A percentile compares a stretch with the other conserved stretches of the same genome.
phyloP scores from a whole-genome alignment of 1,140 invertebrate genomes.

The Hylaeus anthracinus region DNA sequence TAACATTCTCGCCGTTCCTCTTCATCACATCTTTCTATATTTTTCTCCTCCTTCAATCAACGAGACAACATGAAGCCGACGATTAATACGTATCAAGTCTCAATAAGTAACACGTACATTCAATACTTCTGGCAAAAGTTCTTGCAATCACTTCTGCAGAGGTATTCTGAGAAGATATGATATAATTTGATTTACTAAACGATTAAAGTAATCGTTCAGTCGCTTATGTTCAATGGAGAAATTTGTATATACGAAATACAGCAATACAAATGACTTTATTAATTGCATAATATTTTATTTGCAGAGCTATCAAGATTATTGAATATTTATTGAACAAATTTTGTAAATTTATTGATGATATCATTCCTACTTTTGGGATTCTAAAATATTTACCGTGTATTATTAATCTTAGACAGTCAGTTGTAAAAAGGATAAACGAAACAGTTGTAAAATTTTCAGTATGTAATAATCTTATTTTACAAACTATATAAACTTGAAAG shows the following conservation, averaged over 20 bases:
- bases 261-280: neutral
- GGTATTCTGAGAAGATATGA: slow-evolving; percentile 1
- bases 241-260: neutral
- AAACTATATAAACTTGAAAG: neutral
- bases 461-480: too few species aligned
- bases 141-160: too few species aligned
- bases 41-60: slow-evolving; percentile 2
- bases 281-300: neutral
- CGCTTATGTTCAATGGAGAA: neutral
- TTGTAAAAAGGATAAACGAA: neutral
- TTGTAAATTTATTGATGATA: too few species aligned
- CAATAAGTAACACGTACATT: neutral
- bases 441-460: too few species aligned
- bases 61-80: neutral
- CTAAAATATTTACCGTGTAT: too few species aligned
- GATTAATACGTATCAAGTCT: slow-evolving; percentile 14
- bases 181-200: neutral
- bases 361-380: neutral
- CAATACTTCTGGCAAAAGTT: neutral
- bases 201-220: neutral
- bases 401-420: too few species aligned
- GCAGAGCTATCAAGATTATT: neutral
- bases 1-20: slow-evolving; percentile 42
- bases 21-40: neutral
- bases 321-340: too few species aligned